phyloP scores from a whole-genome alignment of 2,113 vertebrate species.

The Xyliphius kryptos region DNA sequence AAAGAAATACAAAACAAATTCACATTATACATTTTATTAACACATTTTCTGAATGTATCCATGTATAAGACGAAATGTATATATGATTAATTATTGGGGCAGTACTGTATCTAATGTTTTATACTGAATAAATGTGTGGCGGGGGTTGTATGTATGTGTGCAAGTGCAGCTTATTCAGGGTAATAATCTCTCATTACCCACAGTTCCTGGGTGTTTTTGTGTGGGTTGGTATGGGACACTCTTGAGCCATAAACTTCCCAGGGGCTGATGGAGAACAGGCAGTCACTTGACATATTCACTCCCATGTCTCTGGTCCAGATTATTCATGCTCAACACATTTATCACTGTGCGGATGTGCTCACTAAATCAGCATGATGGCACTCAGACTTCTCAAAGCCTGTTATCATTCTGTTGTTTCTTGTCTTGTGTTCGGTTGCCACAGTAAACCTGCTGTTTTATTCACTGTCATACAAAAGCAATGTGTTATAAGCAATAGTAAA shows the following conservation, averaged over 20 bases:
- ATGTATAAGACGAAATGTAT: slow-evolving; percentile 8
- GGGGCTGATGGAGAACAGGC: slow-evolving; percentile 60
- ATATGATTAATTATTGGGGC: slow-evolving; percentile 31
- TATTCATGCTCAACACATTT: slow-evolving; percentile 46
- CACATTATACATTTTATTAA: too few relatives aligned
- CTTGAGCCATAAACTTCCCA: slow-evolving; percentile 56
- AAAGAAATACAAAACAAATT: too few relatives aligned
- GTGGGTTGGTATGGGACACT: slow-evolving; percentile 37
- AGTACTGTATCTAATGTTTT: slow-evolving; percentile 15
- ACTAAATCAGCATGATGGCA: slow-evolving; percentile 48
- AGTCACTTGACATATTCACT: slow-evolving; percentile 69
- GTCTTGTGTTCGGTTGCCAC: background rate
- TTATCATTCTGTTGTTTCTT: slow-evolving; percentile 48
- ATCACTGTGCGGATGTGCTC: slow-evolving; percentile 46
- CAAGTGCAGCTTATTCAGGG: slow-evolving; percentile 61
- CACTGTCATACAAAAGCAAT: background rate
- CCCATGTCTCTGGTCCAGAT: slow-evolving; percentile 44
- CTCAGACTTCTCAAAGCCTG: slow-evolving; percentile 32
- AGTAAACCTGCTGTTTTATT: slow-evolving; percentile 18
- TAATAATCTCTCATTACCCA: slow-evolving; percentile 69
- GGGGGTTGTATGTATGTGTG: slow-evolving; percentile 13
- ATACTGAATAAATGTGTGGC: background rate
- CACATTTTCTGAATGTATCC: slow-evolving; percentile 15
- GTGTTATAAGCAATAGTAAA: slow-evolving; percentile 6
- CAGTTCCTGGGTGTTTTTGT: slow-evolving; percentile 53